phyloP scores from a whole-genome alignment of 2,113 vertebrate species.

The Halichoerus grypus region DNA sequence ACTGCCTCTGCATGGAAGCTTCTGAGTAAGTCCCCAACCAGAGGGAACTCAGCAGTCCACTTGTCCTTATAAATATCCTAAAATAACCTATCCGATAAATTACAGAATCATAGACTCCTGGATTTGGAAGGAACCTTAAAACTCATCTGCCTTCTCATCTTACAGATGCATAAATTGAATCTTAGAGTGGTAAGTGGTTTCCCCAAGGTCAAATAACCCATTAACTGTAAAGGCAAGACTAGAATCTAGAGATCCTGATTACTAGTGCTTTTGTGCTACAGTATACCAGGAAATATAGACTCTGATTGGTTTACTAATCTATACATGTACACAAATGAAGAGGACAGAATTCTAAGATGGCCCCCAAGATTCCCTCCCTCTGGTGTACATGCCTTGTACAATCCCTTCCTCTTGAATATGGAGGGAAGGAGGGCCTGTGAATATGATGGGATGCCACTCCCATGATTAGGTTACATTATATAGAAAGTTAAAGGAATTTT shows the following conservation, averaged over 20 bases:
- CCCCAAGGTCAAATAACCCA: not conserved
- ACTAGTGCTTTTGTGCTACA: not conserved
- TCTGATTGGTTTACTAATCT: not conserved
- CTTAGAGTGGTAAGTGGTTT: not conserved
- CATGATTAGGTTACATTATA: not conserved
- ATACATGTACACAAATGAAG: not conserved
- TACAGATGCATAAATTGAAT: not conserved
- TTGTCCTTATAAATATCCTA: not conserved
- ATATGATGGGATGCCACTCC: not conserved
- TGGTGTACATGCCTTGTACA: not conserved
- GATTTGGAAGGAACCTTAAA: not conserved
- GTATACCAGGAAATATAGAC: not conserved
- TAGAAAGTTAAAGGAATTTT: not conserved
- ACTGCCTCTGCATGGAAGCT: not conserved
- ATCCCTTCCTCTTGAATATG: not conserved
- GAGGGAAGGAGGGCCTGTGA: not conserved
- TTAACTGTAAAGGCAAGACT: not conserved
- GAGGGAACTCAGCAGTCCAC: not conserved
- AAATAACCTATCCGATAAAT: not conserved
- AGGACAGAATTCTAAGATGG: not conserved
- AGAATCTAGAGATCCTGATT: not conserved
- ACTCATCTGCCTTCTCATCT: not conserved
- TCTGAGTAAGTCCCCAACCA: not conserved
- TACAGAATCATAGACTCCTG: not conserved
- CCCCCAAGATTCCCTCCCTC: not conserved